Conservation (phyloP, 2,113 vertebrate genomes). For the Condylura cristata region DNA sequence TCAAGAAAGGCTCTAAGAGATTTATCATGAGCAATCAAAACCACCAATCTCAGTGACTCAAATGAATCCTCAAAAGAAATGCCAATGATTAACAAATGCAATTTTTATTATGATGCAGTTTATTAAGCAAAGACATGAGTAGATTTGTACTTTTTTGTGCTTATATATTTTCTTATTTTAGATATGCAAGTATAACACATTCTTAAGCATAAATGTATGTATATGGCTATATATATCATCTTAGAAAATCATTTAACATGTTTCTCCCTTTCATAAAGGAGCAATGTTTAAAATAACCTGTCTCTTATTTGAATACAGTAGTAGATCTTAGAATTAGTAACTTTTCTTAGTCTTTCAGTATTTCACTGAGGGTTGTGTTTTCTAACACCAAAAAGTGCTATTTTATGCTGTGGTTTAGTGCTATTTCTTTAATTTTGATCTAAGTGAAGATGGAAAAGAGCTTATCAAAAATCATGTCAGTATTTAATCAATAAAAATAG, state of each 20-base stretch:
- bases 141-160: conserved; percentile 7
- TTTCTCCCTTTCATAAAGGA: no score
- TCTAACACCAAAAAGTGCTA: not conserved
- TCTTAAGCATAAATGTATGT: not conserved
- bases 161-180: conserved; percentile 35
- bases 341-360: not conserved
- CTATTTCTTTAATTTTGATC: not conserved
- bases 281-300: no score
- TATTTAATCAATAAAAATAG: not conserved
- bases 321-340: not conserved
- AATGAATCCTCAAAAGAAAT: conserved; percentile 70
- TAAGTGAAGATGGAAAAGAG: not conserved
- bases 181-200: not conserved
- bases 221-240: no score
- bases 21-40: conserved; percentile 66
- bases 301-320: not conserved
- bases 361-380: not conserved
- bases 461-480: not conserved
- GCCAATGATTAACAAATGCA: conserved; percentile 51
- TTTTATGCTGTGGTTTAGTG: not conserved
- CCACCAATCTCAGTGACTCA: conserved; percentile 63
- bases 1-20: conserved; percentile 68
- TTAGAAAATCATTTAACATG: not conserved
- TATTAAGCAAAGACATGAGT: conserved; percentile 37
- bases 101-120: conserved; percentile 45